Percentiles rank a stretch among this genome's conserved stretches.
Evolutionary conservation across 2,888 invertebrate genomes (phyloP).

Genomic region (Meloe dianella): DNA sequence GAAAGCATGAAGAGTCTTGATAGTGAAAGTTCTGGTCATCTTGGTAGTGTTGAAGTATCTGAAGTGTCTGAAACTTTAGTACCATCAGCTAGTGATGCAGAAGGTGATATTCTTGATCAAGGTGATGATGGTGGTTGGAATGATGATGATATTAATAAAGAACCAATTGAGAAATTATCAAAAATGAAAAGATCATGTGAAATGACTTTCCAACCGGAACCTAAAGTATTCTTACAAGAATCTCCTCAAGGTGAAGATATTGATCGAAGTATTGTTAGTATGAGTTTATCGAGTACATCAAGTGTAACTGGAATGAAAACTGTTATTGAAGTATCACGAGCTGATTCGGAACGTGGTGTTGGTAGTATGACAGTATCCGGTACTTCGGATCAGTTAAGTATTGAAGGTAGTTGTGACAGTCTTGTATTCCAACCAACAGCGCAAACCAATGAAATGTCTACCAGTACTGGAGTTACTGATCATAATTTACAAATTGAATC

Average conservation of each 20-base stretch:
- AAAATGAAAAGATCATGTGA: slow-evolving; percentile 88
- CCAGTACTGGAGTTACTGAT: slow-evolving; percentile 51
- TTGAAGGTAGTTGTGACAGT: slow-evolving; percentile 55
- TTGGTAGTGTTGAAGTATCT: slow-evolving; percentile 88
- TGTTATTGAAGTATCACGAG: slow-evolving; percentile 59
- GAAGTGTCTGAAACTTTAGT: slow-evolving; percentile 93
- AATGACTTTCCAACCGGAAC: slow-evolving; percentile 82
- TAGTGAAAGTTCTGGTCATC: slow-evolving; percentile 86
- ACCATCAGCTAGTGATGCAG: slow-evolving; percentile 84
- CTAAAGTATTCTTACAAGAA: slow-evolving; percentile 58
- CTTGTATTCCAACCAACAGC: slow-evolving; percentile 44
- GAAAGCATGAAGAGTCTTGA: slow-evolving; percentile 90
- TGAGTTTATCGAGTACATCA: slow-evolving; percentile 67
- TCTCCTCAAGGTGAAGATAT: slow-evolving; percentile 62
- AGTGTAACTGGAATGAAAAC: slow-evolving; percentile 59
- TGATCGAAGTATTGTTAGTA: slow-evolving; percentile 65
- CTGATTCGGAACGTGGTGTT: slow-evolving; percentile 58
- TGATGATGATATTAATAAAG: slow-evolving; percentile 61
- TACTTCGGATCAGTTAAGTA: slow-evolving; percentile 59
- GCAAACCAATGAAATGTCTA: slow-evolving; percentile 54
- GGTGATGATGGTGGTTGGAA: slow-evolving; percentile 58
- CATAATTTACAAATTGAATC: slow-evolving; percentile 55
- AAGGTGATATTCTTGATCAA: slow-evolving; percentile 73
- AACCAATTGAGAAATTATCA: slow-evolving; percentile 66
- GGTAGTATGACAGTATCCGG: slow-evolving; percentile 58